Base-by-base conservation (phyloP, 2,888 invertebrate genomes). In the Carpatolechia fugitivella region DNA sequence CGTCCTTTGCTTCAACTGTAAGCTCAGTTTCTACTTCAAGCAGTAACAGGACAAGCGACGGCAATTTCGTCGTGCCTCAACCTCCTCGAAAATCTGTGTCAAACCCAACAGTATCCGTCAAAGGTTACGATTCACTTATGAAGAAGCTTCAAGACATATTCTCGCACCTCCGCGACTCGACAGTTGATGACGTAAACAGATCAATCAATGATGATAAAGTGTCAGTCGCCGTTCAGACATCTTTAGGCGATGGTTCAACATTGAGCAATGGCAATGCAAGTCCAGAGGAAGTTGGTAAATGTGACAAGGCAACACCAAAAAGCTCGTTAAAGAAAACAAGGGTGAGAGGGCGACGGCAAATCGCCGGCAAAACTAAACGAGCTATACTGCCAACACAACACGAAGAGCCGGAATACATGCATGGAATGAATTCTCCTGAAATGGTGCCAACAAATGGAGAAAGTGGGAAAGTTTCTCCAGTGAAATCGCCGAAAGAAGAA, bases 231-330 rank as follows among this genome's bases (percentile, higher is more conserved):
- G 75, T 90, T 14, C 88, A 89, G 66, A 82, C 85, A 0, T 80
- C 81, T 0, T 64, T 80, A 0, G 78, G 79, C 1, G 77, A 62
- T 40, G 85, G 85, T 7, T 71, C 74, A 8, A 58, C 67, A 1
- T 52, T 80, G 10, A 89, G 85, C 54, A 90, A 90, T 30, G 90
- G 90, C 0, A 86, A 80, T 56, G 85, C 87, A 1, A 89, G 89
- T 68, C 87, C 87, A 0, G 86, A 86, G 31, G 85, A 85, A 70
- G 78, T 84, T 0, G 78, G 71, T 6, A 82, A 85, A 65, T 79
- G 83, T 48, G 88, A 91, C 55, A 80, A 82, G 18, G 72, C 72
- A 0, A 92, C 92, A 0, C 92, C 92, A 0, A 92, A 91, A 68
- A 91, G 90, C 58, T 90, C 90, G 0, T 74, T 91, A 30, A 92